Evolutionary conservation across 2,797 vertebrate species (phyloP), one percentile per base, ranked within the genome.

Genomic region (Scleropages formosus): DNA sequence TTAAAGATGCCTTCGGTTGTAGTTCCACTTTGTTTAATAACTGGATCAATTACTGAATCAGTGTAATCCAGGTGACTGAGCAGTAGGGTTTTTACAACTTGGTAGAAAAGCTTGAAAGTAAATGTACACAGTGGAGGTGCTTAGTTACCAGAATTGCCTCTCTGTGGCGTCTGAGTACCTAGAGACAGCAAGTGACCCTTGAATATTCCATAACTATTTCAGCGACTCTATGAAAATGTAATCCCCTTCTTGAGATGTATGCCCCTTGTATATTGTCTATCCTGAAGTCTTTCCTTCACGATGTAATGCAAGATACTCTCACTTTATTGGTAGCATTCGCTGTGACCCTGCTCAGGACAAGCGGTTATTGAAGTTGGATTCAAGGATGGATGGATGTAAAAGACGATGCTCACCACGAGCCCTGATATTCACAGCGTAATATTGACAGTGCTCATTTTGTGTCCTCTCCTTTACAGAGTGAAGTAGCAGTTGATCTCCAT

Each of bases 11-110:
- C 16, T 1, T 8, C 58, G 58, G 69, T 8, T 58, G 51, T 31
- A 71, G 69, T 39, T 39, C 39, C 31, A 39, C 39, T 39, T 39
- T 39, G 31, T 6, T 39, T 39, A 31, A 39, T 31, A 71, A 20
- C 15, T 8, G 15, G 51, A 71, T 49, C 13, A 56, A 56, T 71
- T 56, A 27, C 27, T 13, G 26, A 9, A 49, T 56, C 49, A 26
- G 24, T 69, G 69, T 53, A 16, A 69, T 69, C 67, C 67, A 49
- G 22, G 20, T 71, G 49, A 71, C 51, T 58, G 27, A 24, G 51
- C 51, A n/a, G 53, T 53, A 39, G 31, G n/a, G n/a, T n/a, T n/a
- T 51, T 51, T 7, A 49, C 49, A 51, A 7, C 49, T 51, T 7
- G 12, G 44, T 68, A 18, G 16, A 51, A 51, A 69, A 24, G 69